These are phyloP conservation scores for Penaeus japonicus DNA, from an alignment of 1,140 invertebrate genomes.

Conservation along the genomic window DNA sequence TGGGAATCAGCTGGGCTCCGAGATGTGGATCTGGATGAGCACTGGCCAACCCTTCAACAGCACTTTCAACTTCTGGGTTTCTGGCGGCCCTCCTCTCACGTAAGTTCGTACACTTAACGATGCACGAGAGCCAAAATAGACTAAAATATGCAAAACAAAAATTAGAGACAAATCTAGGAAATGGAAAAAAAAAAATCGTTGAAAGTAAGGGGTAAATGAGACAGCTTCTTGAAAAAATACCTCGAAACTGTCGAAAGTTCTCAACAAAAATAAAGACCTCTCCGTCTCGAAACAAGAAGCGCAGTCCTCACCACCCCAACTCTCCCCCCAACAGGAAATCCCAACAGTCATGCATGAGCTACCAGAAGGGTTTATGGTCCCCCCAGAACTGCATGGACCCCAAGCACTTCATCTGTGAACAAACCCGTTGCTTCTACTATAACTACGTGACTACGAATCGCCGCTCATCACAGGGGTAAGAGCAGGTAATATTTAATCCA, in stretches of 20 bases:
- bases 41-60: conserved; percentile 85
- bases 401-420: conserved; percentile 88
- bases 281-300: not conserved
- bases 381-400: conserved; percentile 81
- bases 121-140: not conserved
- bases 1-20: conserved; percentile 83
- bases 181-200: too few species aligned
- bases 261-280: not conserved
- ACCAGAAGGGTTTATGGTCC: conserved; percentile 74
- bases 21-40: conserved; percentile 90
- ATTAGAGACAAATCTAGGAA: not conserved
- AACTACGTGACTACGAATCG: conserved; percentile 79
- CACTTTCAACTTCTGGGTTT: conserved; percentile 76
- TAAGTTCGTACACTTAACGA: conserved; percentile 11
- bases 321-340: conserved; percentile 22
- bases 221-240: too few species aligned
- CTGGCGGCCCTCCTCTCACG: conserved; percentile 44
- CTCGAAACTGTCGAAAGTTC: too few species aligned
- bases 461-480: conserved; percentile 50
- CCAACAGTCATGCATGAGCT: conserved; percentile 45
- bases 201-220: too few species aligned
- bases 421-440: conserved; percentile 88
- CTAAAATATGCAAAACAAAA: not conserved
- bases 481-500: conserved; percentile 43
- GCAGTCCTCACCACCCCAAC: too few species aligned